Evolutionary conservation across 2,888 invertebrate genomes (phyloP), one percentile per base, ranked within the genome.

Genomic region (Platycheirus albimanus): DNA sequence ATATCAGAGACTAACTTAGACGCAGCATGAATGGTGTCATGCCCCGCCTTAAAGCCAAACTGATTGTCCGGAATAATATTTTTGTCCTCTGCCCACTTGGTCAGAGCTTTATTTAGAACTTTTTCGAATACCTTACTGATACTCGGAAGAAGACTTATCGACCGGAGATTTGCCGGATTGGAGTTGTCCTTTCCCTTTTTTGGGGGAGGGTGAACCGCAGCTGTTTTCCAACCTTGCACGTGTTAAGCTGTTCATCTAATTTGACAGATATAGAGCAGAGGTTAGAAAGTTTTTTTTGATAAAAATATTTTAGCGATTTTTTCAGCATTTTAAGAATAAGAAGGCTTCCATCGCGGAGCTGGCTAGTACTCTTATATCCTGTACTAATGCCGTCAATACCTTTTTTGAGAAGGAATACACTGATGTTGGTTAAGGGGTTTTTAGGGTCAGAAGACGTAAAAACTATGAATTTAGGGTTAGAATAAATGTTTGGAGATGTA

Each of bases 181-280:
- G n/a, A n/a, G n/a, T n/a, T n/a, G n/a, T n/a, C n/a, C n/a, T n/a
- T n/a, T n/a, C n/a, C n/a, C n/a, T n/a, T n/a, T n/a, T n/a, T n/a
- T n/a, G n/a, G n/a, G n/a, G n/a, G n/a, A n/a, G n/a, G n/a, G n/a
- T n/a, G n/a, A n/a, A n/a, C n/a, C n/a, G n/a, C n/a, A n/a, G n/a
- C n/a, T n/a, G n/a, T n/a, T n/a, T n/a, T n/a, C n/a, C n/a, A n/a
- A n/a, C 30, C 15, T 51, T 36, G 3, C 20, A 30, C 38, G 13
- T n/a, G 13, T 61, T 61, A n/a, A 45, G 45, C 28, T 61, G 38
- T 10, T 19, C 1, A 30, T 61, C 28, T 38, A 45, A 45, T 30
- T 38, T n/a, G 0, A 45, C 28, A 13, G 38, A 1, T 41, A 58
- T 41, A 13, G 24, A 10, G 24, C 10, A 58, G 41, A 41, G 17